phyloP scores from a whole-genome alignment of 2,797 vertebrate species.

The Aphelocoma californica region DNA sequence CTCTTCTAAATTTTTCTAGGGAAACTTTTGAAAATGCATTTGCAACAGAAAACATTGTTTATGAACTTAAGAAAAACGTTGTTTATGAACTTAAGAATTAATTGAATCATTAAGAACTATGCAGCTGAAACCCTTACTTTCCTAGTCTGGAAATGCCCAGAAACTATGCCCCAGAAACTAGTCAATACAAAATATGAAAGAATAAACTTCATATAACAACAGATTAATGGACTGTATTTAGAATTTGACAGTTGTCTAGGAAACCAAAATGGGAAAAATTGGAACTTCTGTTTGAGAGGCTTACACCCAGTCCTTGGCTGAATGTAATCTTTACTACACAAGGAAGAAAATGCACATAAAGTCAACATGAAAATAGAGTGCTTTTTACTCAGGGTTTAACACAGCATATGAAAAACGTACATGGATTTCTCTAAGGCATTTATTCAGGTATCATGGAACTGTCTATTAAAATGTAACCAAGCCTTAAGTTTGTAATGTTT shows the following conservation, averaged over 20 bases:
- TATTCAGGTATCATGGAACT: not conserved
- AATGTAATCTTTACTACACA: not conserved
- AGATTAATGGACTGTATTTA: conserved; percentile 43
- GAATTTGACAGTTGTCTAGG: conserved; percentile 32
- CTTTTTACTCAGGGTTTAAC: not conserved
- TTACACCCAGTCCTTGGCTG: not conserved
- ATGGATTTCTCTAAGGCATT: not conserved
- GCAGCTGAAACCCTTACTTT: not conserved
- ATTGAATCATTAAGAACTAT: not conserved
- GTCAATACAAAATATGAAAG: conserved; percentile 27
- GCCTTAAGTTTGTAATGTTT: not conserved
- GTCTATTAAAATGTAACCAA: not conserved
- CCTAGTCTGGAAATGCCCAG: not conserved
- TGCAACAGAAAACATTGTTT: not conserved
- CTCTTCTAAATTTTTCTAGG: not conserved
- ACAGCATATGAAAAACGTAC: not conserved
- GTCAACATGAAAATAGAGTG: not conserved
- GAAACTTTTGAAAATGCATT: not conserved
- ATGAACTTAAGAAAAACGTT: not conserved
- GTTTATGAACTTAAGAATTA: not conserved
- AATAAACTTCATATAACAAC: not conserved
- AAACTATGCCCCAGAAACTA: not conserved
- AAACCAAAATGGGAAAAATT: not conserved
- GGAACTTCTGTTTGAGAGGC: conserved; percentile 11
- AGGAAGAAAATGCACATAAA: not conserved